phyloP scores from a whole-genome alignment of 2,888 invertebrate species.

The Megamerina dolium region DNA sequence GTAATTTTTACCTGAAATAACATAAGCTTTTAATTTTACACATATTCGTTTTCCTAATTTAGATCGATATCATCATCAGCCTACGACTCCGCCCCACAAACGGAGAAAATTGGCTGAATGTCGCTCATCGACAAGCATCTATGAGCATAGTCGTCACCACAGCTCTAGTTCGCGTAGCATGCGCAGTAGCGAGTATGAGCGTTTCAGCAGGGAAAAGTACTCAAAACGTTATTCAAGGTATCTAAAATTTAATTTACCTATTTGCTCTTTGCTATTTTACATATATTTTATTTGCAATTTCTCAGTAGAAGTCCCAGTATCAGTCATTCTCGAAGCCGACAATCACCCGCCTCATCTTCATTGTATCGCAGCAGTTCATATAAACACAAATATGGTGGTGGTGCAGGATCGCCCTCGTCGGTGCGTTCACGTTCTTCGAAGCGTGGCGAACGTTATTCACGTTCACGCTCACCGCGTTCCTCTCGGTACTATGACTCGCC shows the following conservation, averaged over 20 bases:
- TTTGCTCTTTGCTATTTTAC: not conserved
- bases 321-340: constrained; percentile 33
- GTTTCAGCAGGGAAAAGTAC: constrained; percentile 41
- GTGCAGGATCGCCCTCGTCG: constrained; percentile 42
- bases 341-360: constrained; percentile 31
- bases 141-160: constrained; percentile 36
- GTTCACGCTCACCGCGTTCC: constrained; percentile 40
- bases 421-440: constrained; percentile 50
- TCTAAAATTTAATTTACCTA: not conserved
- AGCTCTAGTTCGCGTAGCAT: constrained; percentile 21
- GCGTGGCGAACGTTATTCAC: constrained; percentile 38
- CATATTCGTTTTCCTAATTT: too few relatives aligned
- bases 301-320: constrained; percentile 40
- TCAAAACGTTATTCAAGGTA: constrained; percentile 40
- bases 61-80: constrained; percentile 46
- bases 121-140: constrained; percentile 26
- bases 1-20: too few relatives aligned
- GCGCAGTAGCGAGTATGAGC: constrained; percentile 34
- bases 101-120: constrained; percentile 43
- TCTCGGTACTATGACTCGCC: constrained; percentile 45
- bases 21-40: too few relatives aligned
- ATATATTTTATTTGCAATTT: not conserved
- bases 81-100: constrained; percentile 44
- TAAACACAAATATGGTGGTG: constrained; percentile 36
- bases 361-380: constrained; percentile 30